Evolutionary conservation across 2,797 vertebrate species (phyloP), one percentile per base, ranked within the genome.

Genomic region (Cirrhinus mrigala): DNA sequence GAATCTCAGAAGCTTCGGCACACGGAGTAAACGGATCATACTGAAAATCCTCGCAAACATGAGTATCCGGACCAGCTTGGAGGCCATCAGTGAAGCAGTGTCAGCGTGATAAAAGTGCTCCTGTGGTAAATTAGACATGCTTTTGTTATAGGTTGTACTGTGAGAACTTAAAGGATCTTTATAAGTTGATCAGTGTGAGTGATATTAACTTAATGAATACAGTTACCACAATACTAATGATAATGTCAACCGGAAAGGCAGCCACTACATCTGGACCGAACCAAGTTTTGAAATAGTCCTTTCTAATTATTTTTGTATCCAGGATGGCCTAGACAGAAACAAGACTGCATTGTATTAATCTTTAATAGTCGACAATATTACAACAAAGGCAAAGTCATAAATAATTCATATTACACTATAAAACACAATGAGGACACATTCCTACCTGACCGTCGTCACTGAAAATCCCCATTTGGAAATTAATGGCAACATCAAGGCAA

Each of bases 21-120:
- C 92, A 18, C 93, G 91, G 44, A 94, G 94, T 52, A 95, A 90
- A 14, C 94, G 85, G 84, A 95, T 91, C 85, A 95, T 58, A 54
- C 94, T 95, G 81, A 96, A 90, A 86, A 95, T 94, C 64, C 93
- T 89, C 56, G 93, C 93, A 50, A 96, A 95, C 94, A 95, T 95
- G 79, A 95, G 91, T 12, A 95, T 93, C 76, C 94, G 89, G 92
- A 95, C 92, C 93, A 95, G 92, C 83, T 83, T 94, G 87, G 92
- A 94, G 87, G 94, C 91, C 88, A 94, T 91, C 68, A 93, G 92
- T 1, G 92, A 90, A 87, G 82, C 92, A 84, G 92, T 90, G 0
- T 93, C 88, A 1, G 84, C 90, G 24, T 91, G 87, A 89, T 93
- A 92, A 0, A 93, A 91, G 11, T 93, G 79, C 24, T 94, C 92